Evolutionary conservation across 2,888 invertebrate species (phyloP).

Genomic region (Drosophila antonietae): DNA sequence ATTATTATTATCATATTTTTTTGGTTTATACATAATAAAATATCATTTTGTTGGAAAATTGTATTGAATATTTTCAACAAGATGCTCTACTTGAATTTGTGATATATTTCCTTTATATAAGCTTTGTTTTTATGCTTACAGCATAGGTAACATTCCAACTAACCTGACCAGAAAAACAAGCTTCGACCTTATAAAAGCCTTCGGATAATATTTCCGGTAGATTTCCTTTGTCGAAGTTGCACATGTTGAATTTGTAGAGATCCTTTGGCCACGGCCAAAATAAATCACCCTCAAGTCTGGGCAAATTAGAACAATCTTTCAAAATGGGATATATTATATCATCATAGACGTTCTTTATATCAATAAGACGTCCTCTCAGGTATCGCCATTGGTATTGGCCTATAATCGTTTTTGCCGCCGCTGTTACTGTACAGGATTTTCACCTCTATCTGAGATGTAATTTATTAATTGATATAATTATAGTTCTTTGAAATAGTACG

Average conservation of each 20-base stretch:
- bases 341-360: neutral
- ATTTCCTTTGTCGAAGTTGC: neutral
- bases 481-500: neutral
- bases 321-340: neutral
- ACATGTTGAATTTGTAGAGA: neutral
- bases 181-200: neutral
- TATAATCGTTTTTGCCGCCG: neutral
- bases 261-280: neutral
- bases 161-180: neutral
- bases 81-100: too few relatives aligned
- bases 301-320: neutral
- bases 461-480: neutral
- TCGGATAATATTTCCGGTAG: neutral
- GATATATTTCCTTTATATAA: too few relatives aligned
- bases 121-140: too few relatives aligned
- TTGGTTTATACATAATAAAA: too few relatives aligned
- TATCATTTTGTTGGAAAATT: too few relatives aligned
- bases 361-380: neutral
- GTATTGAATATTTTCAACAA: too few relatives aligned
- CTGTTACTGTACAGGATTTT: neutral
- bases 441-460: neutral
- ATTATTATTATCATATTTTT: too few relatives aligned
- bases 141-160: neutral
- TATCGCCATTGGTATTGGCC: neutral
- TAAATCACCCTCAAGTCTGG: neutral